Evolutionary conservation across 2,113 vertebrate genomes (phyloP), one percentile per base, ranked within the genome.

Genomic region (Dendrocopos noguchii): DNA sequence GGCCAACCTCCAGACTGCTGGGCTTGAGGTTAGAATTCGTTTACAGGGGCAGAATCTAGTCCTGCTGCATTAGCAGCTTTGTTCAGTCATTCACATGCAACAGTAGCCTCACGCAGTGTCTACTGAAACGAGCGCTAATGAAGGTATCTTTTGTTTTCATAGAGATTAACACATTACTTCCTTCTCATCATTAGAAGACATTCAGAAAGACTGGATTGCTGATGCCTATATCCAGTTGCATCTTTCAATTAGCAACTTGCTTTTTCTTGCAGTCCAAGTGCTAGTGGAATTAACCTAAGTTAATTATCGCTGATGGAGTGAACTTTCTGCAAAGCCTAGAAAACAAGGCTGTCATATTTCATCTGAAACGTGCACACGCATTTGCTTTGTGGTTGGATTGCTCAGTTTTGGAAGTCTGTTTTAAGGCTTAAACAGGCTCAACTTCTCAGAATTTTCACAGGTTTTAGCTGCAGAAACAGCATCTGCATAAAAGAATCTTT

Each of bases 271-370:
- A 57, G 31, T 64, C 56, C 31, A 47, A 80, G 56, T 66, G 57
- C 50, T 65, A 18, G 47, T 73, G 80, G 76, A 80, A 91, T 87
- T 93, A 87, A 42, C 61, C 65, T 83, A 4, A 77, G 55, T 22
- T 91, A 87, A 93, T 91, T 94, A 80, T 68, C 72, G 31, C 53
- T 53, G 64, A 47, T 63, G 72, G 75, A 83, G 52, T 77, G 65
- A 83, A 85, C 52, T 61, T 63, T 65, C 31, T 25, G 14, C 65
- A 52, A 80, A 85, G 57, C 72, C 44, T 60, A 22, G 64, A 85
- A 92, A 87, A 60, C 24, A 82, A 80, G 7, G 29, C 60, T 91
- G 72, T 70, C 46, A 28, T 83, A 67, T 77, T 94, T 91, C 64
- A 59, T 59, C 67, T 66, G 72, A 73, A 77, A 82, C 71, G 77